Conservation (phyloP, 2,888 invertebrate genomes). For the Pandemis heparana region DNA sequence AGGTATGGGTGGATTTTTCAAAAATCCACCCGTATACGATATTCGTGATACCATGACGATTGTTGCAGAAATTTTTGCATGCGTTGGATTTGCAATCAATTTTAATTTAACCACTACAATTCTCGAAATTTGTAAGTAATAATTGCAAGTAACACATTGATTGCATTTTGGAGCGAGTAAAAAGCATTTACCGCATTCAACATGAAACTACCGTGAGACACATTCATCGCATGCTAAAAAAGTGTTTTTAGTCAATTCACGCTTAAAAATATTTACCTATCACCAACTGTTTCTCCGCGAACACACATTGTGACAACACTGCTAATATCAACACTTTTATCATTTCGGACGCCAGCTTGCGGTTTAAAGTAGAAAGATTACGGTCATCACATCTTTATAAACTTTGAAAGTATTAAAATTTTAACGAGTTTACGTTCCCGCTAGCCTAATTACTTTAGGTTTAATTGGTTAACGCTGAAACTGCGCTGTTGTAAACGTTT, state of each 20-base stretch:
- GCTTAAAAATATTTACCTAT: conserved; percentile 61
- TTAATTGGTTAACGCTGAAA: conserved; percentile 62
- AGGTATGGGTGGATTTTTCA: too few species aligned
- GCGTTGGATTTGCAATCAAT: too few species aligned
- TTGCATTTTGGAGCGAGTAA: too few species aligned
- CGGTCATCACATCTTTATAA: conserved; percentile 45
- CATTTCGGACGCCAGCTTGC: conserved; percentile 49
- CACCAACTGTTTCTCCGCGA: conserved; percentile 49
- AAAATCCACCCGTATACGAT: too few species aligned
- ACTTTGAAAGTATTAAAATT: conserved; percentile 50
- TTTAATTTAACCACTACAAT: too few species aligned
- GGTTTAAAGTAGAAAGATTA: neutral
- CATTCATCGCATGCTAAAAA: neutral
- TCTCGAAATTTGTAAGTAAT: too few species aligned
- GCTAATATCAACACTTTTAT: conserved; percentile 55
- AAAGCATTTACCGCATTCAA: too few species aligned
- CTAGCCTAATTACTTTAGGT: conserved; percentile 59
- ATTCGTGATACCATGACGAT: too few species aligned
- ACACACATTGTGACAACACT: conserved; percentile 56
- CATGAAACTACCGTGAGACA: too few species aligned
- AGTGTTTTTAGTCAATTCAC: neutral
- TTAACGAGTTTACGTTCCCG: conserved; percentile 57
- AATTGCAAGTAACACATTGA: too few species aligned
- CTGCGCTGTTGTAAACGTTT: conserved; percentile 62
- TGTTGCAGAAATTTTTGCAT: too few species aligned